Percentiles rank a stretch among this genome's conserved stretches.
Evolutionary conservation across 1,140 invertebrate genomes (phyloP).

Genomic region (Alviniconcha marisindica): DNA sequence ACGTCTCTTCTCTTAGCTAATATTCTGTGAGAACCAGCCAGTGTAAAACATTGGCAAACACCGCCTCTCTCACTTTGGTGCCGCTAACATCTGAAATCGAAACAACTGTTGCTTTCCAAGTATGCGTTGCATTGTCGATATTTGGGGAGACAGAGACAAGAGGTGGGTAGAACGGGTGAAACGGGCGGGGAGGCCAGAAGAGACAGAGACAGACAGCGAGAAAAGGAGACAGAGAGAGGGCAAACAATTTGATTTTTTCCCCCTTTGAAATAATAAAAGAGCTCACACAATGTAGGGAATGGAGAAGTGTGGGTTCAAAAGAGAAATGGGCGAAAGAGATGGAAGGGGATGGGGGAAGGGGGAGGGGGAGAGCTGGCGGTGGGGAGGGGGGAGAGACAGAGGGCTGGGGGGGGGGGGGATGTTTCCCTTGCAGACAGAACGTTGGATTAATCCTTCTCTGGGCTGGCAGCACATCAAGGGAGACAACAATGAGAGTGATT

Average conservation of each 20-base stretch:
- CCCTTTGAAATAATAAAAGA: too few relatives aligned
- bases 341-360: neutral
- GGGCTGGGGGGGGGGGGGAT: neutral
- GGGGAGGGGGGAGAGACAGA: too few relatives aligned
- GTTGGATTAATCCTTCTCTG: slow-evolving; percentile 27
- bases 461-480: slow-evolving; percentile 38
- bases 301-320: too few relatives aligned
- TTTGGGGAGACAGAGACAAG: neutral
- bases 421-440: slow-evolving; percentile 23
- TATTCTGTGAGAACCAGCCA: neutral
- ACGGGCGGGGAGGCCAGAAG: neutral
- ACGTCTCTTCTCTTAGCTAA: too few relatives aligned
- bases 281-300: too few relatives aligned
- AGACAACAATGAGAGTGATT: slow-evolving; percentile 44
- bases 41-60: slow-evolving; percentile 6
- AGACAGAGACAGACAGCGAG: neutral
- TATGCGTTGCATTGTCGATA: slow-evolving; percentile 4
- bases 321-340: neutral
- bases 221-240: neutral
- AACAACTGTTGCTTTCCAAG: slow-evolving; percentile 21
- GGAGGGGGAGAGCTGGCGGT: neutral
- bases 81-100: neutral
- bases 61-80: neutral
- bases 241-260: too few relatives aligned
- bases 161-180: neutral